Evolutionary conservation across 2,888 invertebrate species (phyloP).

Genomic region (Microchrysa polita): DNA sequence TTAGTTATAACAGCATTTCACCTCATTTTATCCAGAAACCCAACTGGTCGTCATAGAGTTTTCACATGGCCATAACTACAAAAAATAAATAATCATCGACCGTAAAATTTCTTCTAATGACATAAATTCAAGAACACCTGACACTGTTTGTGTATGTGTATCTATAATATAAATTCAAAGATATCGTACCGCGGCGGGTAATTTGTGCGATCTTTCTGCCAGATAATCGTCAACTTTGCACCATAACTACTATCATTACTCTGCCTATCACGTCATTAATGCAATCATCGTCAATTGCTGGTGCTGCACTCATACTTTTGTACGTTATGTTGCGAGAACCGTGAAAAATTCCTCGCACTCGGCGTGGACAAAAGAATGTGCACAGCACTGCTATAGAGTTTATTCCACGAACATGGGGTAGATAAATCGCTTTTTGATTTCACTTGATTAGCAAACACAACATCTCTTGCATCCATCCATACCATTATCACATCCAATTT

Average conservation of each 20-base stretch:
- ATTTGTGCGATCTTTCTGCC: slow-evolving; percentile 22
- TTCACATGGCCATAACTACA: too few species aligned
- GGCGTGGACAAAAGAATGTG: slow-evolving; percentile 26
- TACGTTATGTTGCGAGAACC: too few species aligned
- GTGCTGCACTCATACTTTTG: too few species aligned
- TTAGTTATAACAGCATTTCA: too few species aligned
- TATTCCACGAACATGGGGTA: slow-evolving; percentile 28
- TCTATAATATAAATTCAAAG: slow-evolving; percentile 25
- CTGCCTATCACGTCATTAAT: slow-evolving; percentile 47
- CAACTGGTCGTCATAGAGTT: too few species aligned
- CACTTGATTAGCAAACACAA: slow-evolving; percentile 48
- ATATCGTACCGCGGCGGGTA: slow-evolving; percentile 1
- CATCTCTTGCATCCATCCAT: slow-evolving; percentile 22
- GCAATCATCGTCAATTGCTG: slow-evolving; percentile 46
- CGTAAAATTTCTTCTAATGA: neutral
- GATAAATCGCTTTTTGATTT: slow-evolving; percentile 50
- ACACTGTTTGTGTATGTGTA: too few species aligned
- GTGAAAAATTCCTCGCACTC: neutral
- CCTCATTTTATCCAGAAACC: too few species aligned
- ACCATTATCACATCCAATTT: slow-evolving; percentile 48
- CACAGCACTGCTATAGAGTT: slow-evolving; percentile 23
- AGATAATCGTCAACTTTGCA: slow-evolving; percentile 32
- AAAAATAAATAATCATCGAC: too few species aligned
- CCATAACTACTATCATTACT: slow-evolving; percentile 48
- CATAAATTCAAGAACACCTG: neutral